Evolutionary conservation across 1,140 invertebrate genomes (phyloP), one percentile per base, ranked within the genome.

Genomic region (Drosophila lini): DNA sequence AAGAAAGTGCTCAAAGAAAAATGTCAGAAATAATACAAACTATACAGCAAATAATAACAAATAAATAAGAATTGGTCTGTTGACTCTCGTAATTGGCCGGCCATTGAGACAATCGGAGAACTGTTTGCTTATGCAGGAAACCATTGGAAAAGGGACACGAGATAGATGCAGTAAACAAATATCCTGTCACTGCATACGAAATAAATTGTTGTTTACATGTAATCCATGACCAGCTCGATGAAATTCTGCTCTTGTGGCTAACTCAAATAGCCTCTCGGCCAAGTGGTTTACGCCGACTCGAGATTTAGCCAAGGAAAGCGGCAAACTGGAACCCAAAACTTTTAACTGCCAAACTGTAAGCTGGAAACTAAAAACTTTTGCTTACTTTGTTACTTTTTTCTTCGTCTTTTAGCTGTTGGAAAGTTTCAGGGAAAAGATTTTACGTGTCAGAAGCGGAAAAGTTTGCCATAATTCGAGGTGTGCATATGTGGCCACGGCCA

Each of bases 381-480:
- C 42, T 38, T 19, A 55, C 48, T 56, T 41, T 28, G 34, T 25
- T 38, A 22, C 34, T 36, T 65, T 22, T 38, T 48, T 71, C 25
- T n/a, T 45, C 44, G 31, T 28, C 36, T 8, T 22, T 19, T 3
- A 34, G 74, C 41, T 9, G 22, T 1, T 42, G 10, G 8, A 58
- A 74, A 78, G 64, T 77, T 76, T 68, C 38, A 15, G 10, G 73
- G 36, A 68, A 77, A 77, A 69, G 63, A 77, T 69, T 77, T 77
- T 34, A 44, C 40, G 55, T 77, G 56, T 61, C 63, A 57, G 50
- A 50, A 55, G 19, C 2, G 19, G 31, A n/a, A 73, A 73, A 76
- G 40, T 67, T 76, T 76, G 32, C 34, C 34, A 25, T 74, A 45
- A 32, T 63, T 65, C 38, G 56, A 61, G 34, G 40, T 74, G 31